Conservation (phyloP, 2,113 vertebrate species). For the Gambusia affinis region DNA sequence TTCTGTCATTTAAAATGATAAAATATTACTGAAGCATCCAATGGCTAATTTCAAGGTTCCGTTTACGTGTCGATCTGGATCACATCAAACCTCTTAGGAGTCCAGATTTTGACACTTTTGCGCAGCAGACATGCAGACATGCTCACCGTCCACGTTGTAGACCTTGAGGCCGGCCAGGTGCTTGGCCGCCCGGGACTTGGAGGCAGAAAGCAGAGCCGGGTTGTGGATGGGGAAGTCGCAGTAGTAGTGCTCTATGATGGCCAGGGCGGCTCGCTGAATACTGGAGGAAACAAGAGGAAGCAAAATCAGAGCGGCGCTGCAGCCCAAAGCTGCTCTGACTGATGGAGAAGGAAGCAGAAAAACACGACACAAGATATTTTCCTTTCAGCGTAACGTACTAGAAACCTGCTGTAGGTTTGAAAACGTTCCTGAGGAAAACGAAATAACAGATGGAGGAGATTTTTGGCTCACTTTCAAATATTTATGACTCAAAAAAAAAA, state of each 20-base stretch:
- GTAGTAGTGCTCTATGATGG: constrained; percentile 93
- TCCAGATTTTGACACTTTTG: too few species aligned
- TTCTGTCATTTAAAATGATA: too few species aligned
- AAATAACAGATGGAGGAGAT: background rate
- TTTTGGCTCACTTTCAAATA: constrained; percentile 24
- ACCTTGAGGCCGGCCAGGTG: constrained; percentile 91
- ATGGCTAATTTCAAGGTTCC: too few species aligned
- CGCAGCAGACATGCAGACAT: constrained; percentile 42
- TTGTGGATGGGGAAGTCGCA: constrained; percentile 92
- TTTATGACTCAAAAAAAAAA: constrained; percentile 1
- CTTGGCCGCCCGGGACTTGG: constrained; percentile 86
- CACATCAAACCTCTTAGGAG: too few species aligned
- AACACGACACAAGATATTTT: background rate
- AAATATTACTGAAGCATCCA: too few species aligned
- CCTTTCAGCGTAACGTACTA: background rate
- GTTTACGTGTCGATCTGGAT: too few species aligned
- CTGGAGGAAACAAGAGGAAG: constrained; percentile 64
- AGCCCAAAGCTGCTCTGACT: constrained; percentile 7
- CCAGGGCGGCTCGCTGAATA: constrained; percentile 91
- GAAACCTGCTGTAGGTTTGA: background rate
- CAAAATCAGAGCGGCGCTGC: background rate
- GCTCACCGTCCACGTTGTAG: constrained; percentile 90
- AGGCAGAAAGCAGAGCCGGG: constrained; percentile 86
- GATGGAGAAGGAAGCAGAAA: background rate
- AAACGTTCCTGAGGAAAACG: background rate